phyloP scores from a whole-genome alignment of 2,888 invertebrate genomes.

The Trichopoda pennipes region DNA sequence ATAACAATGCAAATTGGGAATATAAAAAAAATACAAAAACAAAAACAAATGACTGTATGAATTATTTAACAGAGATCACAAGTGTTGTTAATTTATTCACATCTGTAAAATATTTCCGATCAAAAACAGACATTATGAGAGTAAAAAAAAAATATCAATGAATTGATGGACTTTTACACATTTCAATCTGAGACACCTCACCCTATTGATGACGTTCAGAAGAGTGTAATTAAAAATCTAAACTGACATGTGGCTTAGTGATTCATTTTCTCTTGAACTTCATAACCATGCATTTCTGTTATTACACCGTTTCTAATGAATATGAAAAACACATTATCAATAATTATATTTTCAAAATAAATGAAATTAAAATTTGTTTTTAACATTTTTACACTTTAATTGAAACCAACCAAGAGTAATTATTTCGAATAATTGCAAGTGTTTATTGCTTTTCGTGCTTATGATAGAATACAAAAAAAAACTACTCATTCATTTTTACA shows the following conservation, averaged over 20 bases:
- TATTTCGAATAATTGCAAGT: too few species aligned
- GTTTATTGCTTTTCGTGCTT: too few species aligned
- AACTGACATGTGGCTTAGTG: neutral
- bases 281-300: neutral
- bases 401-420: too few species aligned
- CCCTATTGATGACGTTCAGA: conserved; percentile 31
- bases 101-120: conserved; percentile 47
- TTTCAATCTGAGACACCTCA: neutral
- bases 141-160: neutral
- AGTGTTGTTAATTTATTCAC: conserved; percentile 14
- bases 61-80: conserved; percentile 35
- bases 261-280: conserved; percentile 13
- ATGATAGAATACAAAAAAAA: too few species aligned
- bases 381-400: too few species aligned
- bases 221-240: conserved; percentile 23
- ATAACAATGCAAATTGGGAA: neutral
- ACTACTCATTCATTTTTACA: too few species aligned
- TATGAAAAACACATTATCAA: too few species aligned
- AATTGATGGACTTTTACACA: neutral
- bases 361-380: too few species aligned
- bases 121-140: conserved; percentile 33
- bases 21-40: conserved; percentile 8
- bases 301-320: conserved; percentile 25
- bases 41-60: neutral
- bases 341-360: too few species aligned